A percentile compares a stretch with the other conserved stretches of the same genome.
Conservation (phyloP, 2,888 invertebrate genomes). For the Drosophila cyrtoloma region DNA sequence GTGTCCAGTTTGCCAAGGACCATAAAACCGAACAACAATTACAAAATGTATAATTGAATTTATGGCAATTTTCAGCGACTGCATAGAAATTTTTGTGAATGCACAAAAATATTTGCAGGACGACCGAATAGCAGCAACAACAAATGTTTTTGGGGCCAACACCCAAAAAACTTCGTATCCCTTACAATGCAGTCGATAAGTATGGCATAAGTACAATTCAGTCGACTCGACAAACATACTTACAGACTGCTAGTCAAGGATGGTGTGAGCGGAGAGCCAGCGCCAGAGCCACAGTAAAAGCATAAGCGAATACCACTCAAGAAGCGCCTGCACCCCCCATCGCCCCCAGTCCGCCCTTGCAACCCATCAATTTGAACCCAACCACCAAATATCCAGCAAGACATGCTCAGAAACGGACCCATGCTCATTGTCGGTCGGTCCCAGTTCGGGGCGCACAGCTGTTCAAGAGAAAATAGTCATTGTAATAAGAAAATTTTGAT, state of each 20-base stretch:
- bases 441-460: conserved; percentile 56
- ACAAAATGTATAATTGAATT: conserved; percentile 69
- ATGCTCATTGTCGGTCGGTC: conserved; percentile 43
- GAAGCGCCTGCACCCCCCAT: not conserved
- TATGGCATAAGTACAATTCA: conserved; percentile 77
- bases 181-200: conserved; percentile 79
- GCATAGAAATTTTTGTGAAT: conserved; percentile 49
- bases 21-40: conserved; percentile 30
- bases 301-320: conserved; percentile 29
- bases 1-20: conserved; percentile 36
- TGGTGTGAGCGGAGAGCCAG: not conserved
- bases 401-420: conserved; percentile 28
- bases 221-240: conserved; percentile 59
- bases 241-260: conserved; percentile 18
- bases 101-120: conserved; percentile 64
- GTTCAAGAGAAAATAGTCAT: conserved; percentile 74
- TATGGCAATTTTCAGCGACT: conserved; percentile 56
- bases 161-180: conserved; percentile 64
- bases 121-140: conserved; percentile 13
- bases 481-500: conserved; percentile 83
- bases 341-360: not conserved
- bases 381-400: conserved; percentile 28
- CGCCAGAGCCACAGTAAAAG: not conserved
- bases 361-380: conserved; percentile 9
- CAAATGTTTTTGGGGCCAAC: conserved; percentile 50